These are phyloP conservation scores for Pterocles gutturalis DNA, from an alignment of 2,113 vertebrate genomes.

Conservation along the genomic window DNA sequence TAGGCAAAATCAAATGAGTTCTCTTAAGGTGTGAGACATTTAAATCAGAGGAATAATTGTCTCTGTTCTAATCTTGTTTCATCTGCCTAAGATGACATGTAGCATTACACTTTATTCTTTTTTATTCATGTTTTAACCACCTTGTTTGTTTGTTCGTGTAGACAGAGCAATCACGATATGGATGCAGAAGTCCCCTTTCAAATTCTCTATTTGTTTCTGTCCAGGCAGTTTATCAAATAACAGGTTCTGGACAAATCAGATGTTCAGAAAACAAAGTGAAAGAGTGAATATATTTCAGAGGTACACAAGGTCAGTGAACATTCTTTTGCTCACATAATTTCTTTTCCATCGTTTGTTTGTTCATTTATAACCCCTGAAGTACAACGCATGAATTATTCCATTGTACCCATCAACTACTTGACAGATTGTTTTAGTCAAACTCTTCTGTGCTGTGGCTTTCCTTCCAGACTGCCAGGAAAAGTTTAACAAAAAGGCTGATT, in stretches of 20 bases:
- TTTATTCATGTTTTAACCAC: background rate
- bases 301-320: background rate
- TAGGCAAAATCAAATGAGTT: background rate
- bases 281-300: background rate
- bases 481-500: background rate
- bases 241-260: background rate
- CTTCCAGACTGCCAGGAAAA: conserved; percentile 4
- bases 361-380: background rate
- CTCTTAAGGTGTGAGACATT: background rate
- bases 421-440: conserved; percentile 30
- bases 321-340: background rate
- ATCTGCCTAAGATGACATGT: background rate
- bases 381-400: background rate
- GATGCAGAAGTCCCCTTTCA: background rate
- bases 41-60: background rate
- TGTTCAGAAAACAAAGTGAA: background rate
- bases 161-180: background rate
- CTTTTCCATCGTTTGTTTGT: background rate
- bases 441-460: background rate
- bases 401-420: background rate
- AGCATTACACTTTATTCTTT: background rate
- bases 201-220: background rate
- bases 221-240: background rate
- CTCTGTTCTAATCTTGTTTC: background rate
- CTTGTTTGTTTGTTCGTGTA: background rate